A percentile compares a stretch with the other conserved stretches of the same genome.
Conservation (phyloP, 2,113 vertebrate species). For the Accipiter cooperii region DNA sequence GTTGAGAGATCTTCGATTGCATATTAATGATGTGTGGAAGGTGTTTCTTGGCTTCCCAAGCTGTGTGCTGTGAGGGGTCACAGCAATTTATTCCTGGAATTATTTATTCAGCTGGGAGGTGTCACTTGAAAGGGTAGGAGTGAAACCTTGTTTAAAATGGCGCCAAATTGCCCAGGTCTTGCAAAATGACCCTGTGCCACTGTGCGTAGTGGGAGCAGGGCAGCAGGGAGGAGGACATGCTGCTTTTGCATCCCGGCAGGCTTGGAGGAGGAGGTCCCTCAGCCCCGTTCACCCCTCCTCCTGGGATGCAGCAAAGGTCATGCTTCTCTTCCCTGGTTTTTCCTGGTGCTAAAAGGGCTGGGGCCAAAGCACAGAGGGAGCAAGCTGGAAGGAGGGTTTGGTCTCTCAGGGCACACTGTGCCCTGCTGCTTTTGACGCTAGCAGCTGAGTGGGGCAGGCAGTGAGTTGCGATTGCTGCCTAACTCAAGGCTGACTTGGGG, state of each 20-base stretch:
- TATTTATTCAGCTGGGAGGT: background rate
- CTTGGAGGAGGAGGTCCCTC: background rate
- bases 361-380: background rate
- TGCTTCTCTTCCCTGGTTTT: background rate
- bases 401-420: background rate
- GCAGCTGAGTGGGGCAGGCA: background rate
- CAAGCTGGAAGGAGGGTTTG: background rate
- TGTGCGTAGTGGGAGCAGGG: accelerated
- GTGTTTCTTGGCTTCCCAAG: background rate
- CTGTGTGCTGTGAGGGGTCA: background rate
- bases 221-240: background rate
- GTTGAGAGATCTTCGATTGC: background rate
- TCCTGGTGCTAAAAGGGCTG: background rate
- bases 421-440: accelerated
- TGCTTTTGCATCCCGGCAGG: background rate
- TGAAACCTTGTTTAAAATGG: background rate
- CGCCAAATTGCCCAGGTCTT: background rate
- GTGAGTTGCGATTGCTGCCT: background rate
- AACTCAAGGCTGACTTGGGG: background rate
- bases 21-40: background rate
- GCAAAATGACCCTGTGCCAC: accelerated
- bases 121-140: background rate
- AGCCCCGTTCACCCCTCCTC: accelerated
- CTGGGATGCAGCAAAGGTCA: background rate
- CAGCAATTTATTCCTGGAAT: background rate